phyloP scores from a whole-genome alignment of 2,797 vertebrate species.

The Aeoliscus strigatus region DNA sequence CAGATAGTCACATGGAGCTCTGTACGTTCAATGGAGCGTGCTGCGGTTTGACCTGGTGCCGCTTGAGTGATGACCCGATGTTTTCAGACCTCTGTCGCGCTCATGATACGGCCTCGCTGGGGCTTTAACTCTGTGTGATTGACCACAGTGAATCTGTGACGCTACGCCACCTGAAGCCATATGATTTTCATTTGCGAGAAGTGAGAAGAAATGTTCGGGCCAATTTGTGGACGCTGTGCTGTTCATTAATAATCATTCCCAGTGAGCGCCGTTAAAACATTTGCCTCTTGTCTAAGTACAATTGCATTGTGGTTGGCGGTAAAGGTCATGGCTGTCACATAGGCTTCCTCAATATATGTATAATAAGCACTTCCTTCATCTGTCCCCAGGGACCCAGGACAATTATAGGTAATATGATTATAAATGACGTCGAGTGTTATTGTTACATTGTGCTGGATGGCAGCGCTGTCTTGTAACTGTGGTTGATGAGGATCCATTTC shows the following conservation, averaged over 20 bases:
- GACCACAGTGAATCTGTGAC: constrained; percentile 36
- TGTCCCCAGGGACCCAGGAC: constrained; percentile 38
- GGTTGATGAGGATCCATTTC: constrained; percentile 55
- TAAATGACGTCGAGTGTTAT: constrained; percentile 60
- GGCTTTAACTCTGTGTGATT: constrained; percentile 38
- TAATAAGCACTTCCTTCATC: constrained; percentile 42
- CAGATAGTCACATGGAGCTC: constrained; percentile 35
- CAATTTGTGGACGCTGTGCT: neutral
- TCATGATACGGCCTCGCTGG: constrained; percentile 23
- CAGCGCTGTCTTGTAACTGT: constrained; percentile 57
- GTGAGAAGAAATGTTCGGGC: constrained; percentile 5
- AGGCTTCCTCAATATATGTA: constrained; percentile 52
- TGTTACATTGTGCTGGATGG: constrained; percentile 59
- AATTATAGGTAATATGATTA: constrained; percentile 57
- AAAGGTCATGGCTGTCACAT: constrained; percentile 45
- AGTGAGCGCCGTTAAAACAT: constrained; percentile 21
- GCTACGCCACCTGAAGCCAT: constrained; percentile 40
- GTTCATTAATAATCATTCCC: constrained; percentile 23
- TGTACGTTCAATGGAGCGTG: constrained; percentile 38
- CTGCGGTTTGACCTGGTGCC: constrained; percentile 28
- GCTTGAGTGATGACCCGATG: constrained; percentile 51
- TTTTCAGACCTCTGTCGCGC: constrained; percentile 43
- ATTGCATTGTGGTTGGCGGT: constrained; percentile 38
- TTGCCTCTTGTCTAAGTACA: constrained; percentile 39
- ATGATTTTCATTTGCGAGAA: constrained; percentile 33